Evolutionary conservation across 2,888 invertebrate genomes (phyloP).

Genomic region (Lochmaea crataegi): DNA sequence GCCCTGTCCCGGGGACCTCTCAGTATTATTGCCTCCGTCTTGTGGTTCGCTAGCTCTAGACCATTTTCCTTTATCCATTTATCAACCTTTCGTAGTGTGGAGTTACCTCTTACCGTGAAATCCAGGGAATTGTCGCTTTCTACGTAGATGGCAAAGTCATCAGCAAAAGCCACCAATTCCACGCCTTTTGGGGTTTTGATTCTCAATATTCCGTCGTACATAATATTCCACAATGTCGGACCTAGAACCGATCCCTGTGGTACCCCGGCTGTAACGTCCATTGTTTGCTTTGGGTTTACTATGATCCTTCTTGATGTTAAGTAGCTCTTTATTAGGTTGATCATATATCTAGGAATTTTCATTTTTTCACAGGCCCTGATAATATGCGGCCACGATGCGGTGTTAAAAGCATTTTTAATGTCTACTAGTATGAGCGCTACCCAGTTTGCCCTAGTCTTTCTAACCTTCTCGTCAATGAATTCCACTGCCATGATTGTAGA

Average conservation of each 20-base stretch:
- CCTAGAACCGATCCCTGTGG: constrained; percentile 11
- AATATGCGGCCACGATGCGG: neutral
- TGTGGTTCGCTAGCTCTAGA: neutral
- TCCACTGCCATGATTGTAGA: neutral
- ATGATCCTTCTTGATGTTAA: neutral
- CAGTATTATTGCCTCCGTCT: neutral
- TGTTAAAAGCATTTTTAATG: constrained; percentile 8
- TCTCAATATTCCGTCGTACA: neutral
- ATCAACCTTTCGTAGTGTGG: neutral
- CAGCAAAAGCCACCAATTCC: neutral
- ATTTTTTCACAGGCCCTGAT: neutral
- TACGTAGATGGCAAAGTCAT: neutral
- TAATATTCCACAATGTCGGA: neutral
- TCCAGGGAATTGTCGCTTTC: neutral
- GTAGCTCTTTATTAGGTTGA: neutral
- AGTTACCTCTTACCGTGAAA: neutral
- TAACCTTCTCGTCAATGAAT: neutral
- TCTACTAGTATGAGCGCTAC: neutral
- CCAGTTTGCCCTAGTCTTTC: neutral
- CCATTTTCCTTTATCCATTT: neutral
- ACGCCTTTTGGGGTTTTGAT: neutral
- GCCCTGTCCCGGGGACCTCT: neutral
- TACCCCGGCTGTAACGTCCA: neutral
- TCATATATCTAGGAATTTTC: neutral
- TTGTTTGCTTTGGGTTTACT: neutral